Base-by-base conservation (phyloP, 2,888 invertebrate genomes). In the Tachina lurida region DNA sequence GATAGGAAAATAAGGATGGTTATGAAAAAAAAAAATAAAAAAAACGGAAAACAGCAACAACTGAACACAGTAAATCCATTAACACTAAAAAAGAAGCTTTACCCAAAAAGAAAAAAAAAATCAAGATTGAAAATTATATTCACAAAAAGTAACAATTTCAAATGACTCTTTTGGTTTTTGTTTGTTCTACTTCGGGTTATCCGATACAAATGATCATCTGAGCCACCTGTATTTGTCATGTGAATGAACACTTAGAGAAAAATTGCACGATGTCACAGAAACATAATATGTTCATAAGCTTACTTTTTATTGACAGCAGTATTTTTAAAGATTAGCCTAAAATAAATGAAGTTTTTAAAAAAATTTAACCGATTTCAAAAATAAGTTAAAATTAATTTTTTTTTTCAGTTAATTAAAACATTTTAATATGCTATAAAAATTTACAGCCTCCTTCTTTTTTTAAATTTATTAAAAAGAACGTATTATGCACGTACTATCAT, bases 101-200 rank as follows among this genome's bases (percentile, higher is more conserved):
- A 31, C 5, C 3, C 5, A 15, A 17, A 9, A 41, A 49, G 22
- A 56, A 19, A 67, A 77, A 68, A 76, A 47, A 13, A 56, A 68
- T 43, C 39, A 56, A 58, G 41, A 77, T 22, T 56, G 22, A 65
- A 83, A 54, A 60, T 60, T 19, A 47, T 60, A 60, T 58, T 75
- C 41, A 17, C 43, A 56, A 85, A 88, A 88, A 89, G 88, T 88
- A 89, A 90, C 87, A 85, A 87, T 87, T 73, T 86, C 54, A 83
- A 83, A 86, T 76, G 67, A 13, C 31, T 65, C 22, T 56, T 41
- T 79, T 43, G 54, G 58, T 65, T 76, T 73, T 39, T 39, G 39
- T 60, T 75, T 75, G 68, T 67, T 76, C 70, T 58, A 63, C 70
- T 76, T 75, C 17, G 56, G 41, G 1, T 79, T 80, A 86, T 76